phyloP scores from a whole-genome alignment of 2,113 vertebrate genomes.

The Aleadryas rufinucha region DNA sequence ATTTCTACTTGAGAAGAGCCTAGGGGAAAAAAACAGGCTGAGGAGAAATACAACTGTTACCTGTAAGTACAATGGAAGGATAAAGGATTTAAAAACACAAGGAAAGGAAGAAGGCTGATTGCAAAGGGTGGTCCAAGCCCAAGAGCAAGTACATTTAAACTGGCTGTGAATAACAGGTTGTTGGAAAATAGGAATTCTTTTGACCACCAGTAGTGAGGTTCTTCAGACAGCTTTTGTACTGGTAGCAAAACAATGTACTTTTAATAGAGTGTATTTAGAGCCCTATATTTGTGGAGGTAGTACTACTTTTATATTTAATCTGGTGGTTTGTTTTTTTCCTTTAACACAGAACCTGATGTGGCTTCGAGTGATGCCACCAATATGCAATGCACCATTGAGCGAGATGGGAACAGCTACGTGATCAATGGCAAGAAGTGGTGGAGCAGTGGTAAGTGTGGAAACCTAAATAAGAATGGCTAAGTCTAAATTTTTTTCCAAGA shows the following conservation, averaged over 20 bases:
- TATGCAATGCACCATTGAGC: conserved; percentile 81
- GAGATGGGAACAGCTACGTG: conserved; percentile 75
- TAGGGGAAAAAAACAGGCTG: background rate
- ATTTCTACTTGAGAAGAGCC: background rate
- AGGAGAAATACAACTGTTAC: background rate
- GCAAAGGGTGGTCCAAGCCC: background rate
- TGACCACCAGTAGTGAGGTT: background rate
- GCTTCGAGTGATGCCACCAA: conserved; percentile 95
- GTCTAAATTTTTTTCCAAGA: background rate
- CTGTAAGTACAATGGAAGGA: background rate
- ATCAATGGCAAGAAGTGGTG: conserved; percentile 95
- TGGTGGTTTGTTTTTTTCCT: background rate
- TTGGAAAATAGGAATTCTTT: background rate
- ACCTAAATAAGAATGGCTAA: background rate
- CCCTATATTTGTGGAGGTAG: background rate
- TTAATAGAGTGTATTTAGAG: background rate
- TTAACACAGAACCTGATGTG: conserved; percentile 83
- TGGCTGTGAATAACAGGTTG: background rate
- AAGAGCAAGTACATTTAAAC: background rate
- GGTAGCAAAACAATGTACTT: background rate
- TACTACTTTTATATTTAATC: background rate
- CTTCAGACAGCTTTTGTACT: background rate
- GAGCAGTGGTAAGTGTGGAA: conserved; percentile 85
- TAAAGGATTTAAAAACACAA: background rate
- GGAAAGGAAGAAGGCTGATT: background rate